Evolutionary conservation across 2,888 invertebrate genomes (phyloP), one percentile per base, ranked within the genome.

Genomic region (Cryptocephalus moraei): DNA sequence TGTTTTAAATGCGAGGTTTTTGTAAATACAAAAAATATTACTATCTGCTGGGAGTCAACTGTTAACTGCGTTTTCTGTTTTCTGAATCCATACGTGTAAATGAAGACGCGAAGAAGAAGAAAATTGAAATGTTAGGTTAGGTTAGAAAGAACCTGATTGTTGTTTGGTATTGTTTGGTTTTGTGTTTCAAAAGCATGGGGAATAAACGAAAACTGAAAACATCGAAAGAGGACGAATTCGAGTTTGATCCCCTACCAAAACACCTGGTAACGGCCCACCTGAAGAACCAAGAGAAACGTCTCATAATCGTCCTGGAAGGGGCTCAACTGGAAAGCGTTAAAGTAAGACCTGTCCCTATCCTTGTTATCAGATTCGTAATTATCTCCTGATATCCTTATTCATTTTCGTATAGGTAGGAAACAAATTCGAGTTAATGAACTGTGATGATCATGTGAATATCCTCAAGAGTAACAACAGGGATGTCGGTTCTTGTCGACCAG

Each of bases 251-350:
- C 9, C 73, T 80, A 47, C 86, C 88, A 1, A 84, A 81, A 64
- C 87, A 90, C 71, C 75, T 88, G 52, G 82, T 84, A 39, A 79
- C 84, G n/a, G 76, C 80, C 12, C 89, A 91, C 56, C 76, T 88
- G 41, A 81, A 82, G 60, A 84, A 89, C 58, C 83, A 87, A 70
- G 91, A 92, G 60, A 92, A 94, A 69, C 83, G 96, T 43, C 75
- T 97, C 13, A 91, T 97, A 55, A 81, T 99, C 38, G 82, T 99
- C 49, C 72, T 99, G 46, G 96, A 96, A 74, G 84, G 87, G 48
- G 95, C 97, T 4, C 94, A 95, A 63, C 71, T 99, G 45, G 97
- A 99, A 75, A 89, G 92, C 39, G 93, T 95, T 0, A 97, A 96
- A 79, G 95, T 94, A 49, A 46, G 42, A 9, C 32, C 9, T n/a